Conservation (phyloP, 30 jellyfish, hydroid and myxozoan genomes). For the Chironex yamaguchii region DNA sequence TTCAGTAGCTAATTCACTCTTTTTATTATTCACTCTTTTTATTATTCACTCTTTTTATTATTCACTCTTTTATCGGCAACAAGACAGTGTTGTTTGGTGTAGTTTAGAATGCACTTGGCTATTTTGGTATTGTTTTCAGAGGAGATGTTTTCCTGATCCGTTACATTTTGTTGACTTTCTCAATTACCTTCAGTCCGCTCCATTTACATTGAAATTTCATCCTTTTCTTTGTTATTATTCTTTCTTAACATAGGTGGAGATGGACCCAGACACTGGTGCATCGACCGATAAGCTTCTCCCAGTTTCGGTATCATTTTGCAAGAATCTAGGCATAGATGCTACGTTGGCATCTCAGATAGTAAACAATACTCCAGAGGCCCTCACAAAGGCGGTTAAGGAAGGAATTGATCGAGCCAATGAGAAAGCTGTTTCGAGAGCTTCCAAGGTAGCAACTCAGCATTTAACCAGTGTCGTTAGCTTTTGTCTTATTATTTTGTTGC, state of each 20-base stretch:
- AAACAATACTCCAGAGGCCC: conserved; percentile 76
- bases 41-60: background rate
- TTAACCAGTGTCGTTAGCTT: background rate
- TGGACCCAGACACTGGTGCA: conserved; percentile 82
- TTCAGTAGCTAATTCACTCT: too few species aligned
- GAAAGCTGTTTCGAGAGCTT: conserved; percentile 89
- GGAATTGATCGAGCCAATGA: conserved; percentile 84
- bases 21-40: too few species aligned
- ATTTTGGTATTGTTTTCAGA: too few species aligned
- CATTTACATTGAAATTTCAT: too few species aligned
- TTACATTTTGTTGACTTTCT: too few species aligned
- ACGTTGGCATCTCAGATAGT: conserved; percentile 78
- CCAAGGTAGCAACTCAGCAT: conserved; percentile 64
- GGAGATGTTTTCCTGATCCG: too few species aligned
- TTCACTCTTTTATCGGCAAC: background rate
- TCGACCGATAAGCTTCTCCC: conserved; percentile 76
- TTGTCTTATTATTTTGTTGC: too few species aligned
- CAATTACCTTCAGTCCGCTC: too few species aligned
- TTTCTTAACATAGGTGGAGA: too few species aligned
- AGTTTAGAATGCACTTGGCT: background rate
- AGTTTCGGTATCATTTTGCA: conserved; percentile 56
- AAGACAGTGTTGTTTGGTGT: background rate
- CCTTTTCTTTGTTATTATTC: too few species aligned
- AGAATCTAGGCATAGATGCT: conserved; percentile 65
- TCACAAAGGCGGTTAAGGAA: conserved; percentile 81